Base-by-base conservation (phyloP, 2,113 vertebrate genomes). In the Turnix velox region DNA sequence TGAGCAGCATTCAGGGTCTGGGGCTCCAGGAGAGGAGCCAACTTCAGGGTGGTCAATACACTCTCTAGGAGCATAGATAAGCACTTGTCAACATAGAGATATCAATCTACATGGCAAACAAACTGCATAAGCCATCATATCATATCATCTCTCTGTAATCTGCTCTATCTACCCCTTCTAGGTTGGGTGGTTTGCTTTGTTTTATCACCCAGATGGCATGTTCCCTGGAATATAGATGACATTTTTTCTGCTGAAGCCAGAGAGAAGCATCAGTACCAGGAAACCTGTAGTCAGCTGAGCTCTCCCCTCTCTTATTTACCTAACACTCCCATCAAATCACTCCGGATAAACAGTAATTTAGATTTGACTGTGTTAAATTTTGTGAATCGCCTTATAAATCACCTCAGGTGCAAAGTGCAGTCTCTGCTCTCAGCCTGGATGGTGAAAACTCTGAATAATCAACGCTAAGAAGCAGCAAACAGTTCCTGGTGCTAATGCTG, bases 61-160 rank as follows among this genome's bases (percentile, higher is more conserved):
- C 24, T 22, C 31, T 14, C 0, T 13, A 9, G 9, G 33, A 61
- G 42, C 22, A 40, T 18, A 7, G 0, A 23, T 2, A 51, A 66
- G 49, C 59, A 30, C 20, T 66, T 27, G 7, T 0, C 18, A 57
- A 57, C 31, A 8, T 19, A 8, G 68, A 62, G 19, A 6, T 24
- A 59, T 17, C 31, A n/a, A n/a, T 37, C 9, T 45, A 20, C 3
- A 6, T 27, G 42, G 43, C 43, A 39, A 10, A 19, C 5, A n/a
- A 9, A 2, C 17, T 28, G 71, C 2, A 2, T 30, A 18, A 79
- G 45, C 15, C 71, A 7, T 24, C 37, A 5, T 13, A 42, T 68
- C 67, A 57, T 30, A 81, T 55, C 2, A 10, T 10, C 73, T 51
- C 14, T 8, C 2, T 27, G 40, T 31, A 12, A 46, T 14, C 61